Evolutionary conservation across 2,797 vertebrate species (phyloP).

Genomic region (Tragopan temminckii): DNA sequence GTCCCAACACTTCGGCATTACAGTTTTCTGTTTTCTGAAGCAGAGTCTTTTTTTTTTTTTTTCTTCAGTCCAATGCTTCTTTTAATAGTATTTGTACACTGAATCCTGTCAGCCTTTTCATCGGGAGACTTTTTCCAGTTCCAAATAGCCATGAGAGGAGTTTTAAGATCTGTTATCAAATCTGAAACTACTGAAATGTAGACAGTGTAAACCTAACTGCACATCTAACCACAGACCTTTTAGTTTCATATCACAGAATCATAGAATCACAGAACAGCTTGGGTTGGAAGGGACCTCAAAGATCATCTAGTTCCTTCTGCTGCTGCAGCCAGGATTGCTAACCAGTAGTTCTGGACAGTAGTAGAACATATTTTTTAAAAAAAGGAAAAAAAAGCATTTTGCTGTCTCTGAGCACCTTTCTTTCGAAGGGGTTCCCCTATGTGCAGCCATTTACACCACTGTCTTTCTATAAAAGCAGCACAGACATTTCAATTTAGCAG

Average conservation of each 20-base stretch:
- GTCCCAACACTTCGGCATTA: not conserved
- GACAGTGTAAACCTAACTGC: not conserved
- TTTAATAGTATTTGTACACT: conserved; percentile 4
- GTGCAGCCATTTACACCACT: not conserved
- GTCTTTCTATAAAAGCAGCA: not conserved
- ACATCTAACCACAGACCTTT: not conserved
- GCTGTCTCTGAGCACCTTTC: not conserved
- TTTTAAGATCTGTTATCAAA: not conserved
- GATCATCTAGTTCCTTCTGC: too few relatives aligned
- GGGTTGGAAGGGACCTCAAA: too few relatives aligned
- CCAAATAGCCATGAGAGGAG: not conserved
- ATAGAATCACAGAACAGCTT: too few relatives aligned
- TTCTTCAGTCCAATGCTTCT: not conserved
- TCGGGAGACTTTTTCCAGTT: conserved; percentile 3
- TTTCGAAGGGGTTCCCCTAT: not conserved
- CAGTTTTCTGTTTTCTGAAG: conserved; percentile 13
- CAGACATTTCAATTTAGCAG: not conserved
- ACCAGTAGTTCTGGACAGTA: too few relatives aligned
- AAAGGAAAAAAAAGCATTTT: not conserved
- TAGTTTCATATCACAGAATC: not conserved
- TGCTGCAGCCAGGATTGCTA: too few relatives aligned
- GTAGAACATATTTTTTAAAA: not conserved
- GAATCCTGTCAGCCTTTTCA: not conserved
- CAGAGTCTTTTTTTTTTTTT: not conserved
- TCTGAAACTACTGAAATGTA: conserved; percentile 3